Evolutionary conservation across 2,797 vertebrate species (phyloP).

Genomic region (Columba guinea): DNA sequence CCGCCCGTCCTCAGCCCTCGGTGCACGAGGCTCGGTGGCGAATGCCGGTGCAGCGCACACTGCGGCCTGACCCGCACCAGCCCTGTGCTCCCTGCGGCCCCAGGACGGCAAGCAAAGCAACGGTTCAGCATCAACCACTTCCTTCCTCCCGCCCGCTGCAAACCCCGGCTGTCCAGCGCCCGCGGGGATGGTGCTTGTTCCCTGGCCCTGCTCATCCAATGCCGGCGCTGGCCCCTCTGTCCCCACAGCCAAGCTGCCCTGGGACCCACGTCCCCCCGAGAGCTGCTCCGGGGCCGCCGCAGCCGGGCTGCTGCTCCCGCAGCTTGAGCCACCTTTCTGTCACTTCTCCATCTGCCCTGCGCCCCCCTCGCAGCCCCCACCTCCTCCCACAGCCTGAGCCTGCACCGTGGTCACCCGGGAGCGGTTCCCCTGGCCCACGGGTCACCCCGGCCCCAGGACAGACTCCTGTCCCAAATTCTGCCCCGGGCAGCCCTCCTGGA

Average conservation of each 20-base stretch:
- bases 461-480: no score
- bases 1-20: fast-evolving
- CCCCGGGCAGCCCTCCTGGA: no score
- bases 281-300: not conserved
- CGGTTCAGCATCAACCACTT: not conserved
- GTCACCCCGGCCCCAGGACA: not conserved
- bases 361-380: not conserved
- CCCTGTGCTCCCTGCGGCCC: fast-evolving
- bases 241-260: fast-evolving
- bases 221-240: not conserved
- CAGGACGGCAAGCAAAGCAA: fast-evolving
- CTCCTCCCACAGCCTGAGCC: not conserved
- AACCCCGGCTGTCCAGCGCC: fast-evolving
- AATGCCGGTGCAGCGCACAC: fast-evolving
- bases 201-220: no score
- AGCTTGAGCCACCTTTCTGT: fast-evolving
- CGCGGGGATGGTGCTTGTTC: not conserved
- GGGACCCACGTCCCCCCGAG: fast-evolving
- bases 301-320: fast-evolving
- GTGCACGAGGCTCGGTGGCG: fast-evolving
- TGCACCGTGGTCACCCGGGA: not conserved
- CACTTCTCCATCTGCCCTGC: not conserved
- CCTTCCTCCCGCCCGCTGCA: not conserved
- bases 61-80: fast-evolving
- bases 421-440: not conserved